Evolutionary conservation across 2,113 vertebrate genomes (phyloP), one percentile per base, ranked within the genome.

Genomic region (Datnioides undecimradiatus): DNA sequence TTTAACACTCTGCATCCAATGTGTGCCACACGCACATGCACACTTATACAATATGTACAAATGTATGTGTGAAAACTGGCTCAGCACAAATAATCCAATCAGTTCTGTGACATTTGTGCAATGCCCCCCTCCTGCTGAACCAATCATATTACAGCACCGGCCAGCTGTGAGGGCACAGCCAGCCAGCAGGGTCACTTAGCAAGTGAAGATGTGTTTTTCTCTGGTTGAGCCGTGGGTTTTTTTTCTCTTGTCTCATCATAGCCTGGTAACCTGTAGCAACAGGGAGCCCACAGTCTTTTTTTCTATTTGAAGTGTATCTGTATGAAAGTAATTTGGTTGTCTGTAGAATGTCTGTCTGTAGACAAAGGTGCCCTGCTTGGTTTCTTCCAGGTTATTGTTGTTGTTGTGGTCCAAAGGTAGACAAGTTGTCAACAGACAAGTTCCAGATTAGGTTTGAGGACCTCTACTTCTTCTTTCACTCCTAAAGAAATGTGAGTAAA

Each of bases 51-150:
- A 11, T 40, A 13, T 40, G 11, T n/a, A 14, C 48, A 34, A 10
- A 29, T 58, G 52, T 29, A 27, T 29, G 51, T 52, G 27, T 57
- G 51, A 40, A 73, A 40, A 52, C 19, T 48, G 21, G 51, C 51
- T 33, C n/a, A 14, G 16, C 21, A 49, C 14, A 67, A 8, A 31
- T 67, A 60, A 74, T 68, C 45, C 63, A 74, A 73, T 80, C 52
- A 29, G 9, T 54, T 27, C 63, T 60, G 36, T 43, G 36, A 80
- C 70, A 80, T 73, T 45, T 74, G 34, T 27, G 45, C 51, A 33
- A 36, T 21, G 21, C 23, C 62, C 23, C 52, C 9, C 3, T 41
- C 54, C 34, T 33, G 21, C 46, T 46, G 8, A 70, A 34, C 57
- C 66, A 62, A 59, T 51, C 45, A 45, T 19, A 17, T 59, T 67